Conservation (phyloP, 2,797 vertebrate species). For the Silurus lanzhouensis region DNA sequence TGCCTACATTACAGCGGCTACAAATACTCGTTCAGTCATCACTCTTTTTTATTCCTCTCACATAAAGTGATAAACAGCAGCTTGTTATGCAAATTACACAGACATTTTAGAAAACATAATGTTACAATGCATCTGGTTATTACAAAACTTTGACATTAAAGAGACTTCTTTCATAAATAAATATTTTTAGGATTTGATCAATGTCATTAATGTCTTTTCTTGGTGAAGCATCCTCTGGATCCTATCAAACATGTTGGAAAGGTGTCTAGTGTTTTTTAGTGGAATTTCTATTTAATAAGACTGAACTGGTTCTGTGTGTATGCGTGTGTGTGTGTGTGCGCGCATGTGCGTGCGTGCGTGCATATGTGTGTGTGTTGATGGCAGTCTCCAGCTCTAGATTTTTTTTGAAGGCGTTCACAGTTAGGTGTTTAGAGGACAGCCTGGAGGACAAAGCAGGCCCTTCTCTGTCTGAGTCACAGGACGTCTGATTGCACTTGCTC, state of each 20-base stretch:
- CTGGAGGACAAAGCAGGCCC: conserved; percentile 74
- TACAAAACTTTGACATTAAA: not conserved
- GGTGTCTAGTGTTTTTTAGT: not conserved
- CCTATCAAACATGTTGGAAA: not conserved
- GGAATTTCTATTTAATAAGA: not conserved
- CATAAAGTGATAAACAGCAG: not conserved
- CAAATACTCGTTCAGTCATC: not conserved
- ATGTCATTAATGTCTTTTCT: not conserved
- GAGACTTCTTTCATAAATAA: not conserved
- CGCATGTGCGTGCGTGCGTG: not conserved
- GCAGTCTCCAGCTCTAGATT: conserved; percentile 45
- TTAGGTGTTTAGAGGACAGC: conserved; percentile 71
- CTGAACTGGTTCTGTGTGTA: not conserved
- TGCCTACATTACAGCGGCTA: not conserved
- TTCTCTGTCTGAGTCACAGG: conserved; percentile 74
- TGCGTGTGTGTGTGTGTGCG: not conserved
- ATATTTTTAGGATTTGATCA: not conserved
- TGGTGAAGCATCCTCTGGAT: not conserved
- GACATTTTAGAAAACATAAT: not conserved
- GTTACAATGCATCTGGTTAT: not conserved
- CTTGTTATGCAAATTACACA: not conserved
- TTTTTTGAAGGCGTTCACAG: conserved; percentile 69
- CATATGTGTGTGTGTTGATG: conserved; percentile 25
- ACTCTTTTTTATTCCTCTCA: too few species aligned
- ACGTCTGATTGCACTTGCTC: conserved; percentile 69